Evolutionary conservation across 1,140 invertebrate species (phyloP), one percentile per base, ranked within the genome.

Genomic region (Lamellibrachia luymesi): DNA sequence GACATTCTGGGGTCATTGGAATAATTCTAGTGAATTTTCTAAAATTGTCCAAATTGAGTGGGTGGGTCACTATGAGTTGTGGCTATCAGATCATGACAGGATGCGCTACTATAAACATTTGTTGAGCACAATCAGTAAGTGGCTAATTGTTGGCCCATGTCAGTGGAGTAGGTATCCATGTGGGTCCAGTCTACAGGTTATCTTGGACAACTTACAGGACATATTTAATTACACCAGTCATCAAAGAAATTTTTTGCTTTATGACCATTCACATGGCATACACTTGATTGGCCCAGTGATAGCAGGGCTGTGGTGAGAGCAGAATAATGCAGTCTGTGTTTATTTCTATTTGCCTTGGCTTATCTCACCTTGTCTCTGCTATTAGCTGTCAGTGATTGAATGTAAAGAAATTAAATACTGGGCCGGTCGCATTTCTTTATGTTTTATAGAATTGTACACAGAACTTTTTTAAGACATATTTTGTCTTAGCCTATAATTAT

Each of bases 311-410:
- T 80, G 64, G 17, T 2, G 13, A 10, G 64, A 80, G 13, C 64
- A 10, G 64, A 80, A 80, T 10, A 80, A 80, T 80, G 64, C 13
- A 4, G 5, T 10, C 25, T 80, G 2, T 80, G 64, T 80, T 80
- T 80, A 80, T 80, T 80, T 80, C 64, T 80, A 80, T 80, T 80
- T 80, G 64, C 64, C 64, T 80, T 22, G 64, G 64, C 64, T 80
- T 80, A 80, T 80, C 64, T 80, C 13, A 80, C 64, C 64, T 80
- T 10, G 7, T 80, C 5, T 80, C 25, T 80, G 64, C 64, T 80
- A 80, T 80, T 80, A 80, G 64, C 64, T 1, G 64, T 80, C 64
- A 80, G 13, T 22, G 64, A 22, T 80, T 80, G 6, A 80, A 6
- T 80, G 64, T 22, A 80, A 80, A 80, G 64, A 80, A 4, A 80